Conservation (phyloP, 2,888 invertebrate genomes). For the Caenorhabditis drosophilae region DNA sequence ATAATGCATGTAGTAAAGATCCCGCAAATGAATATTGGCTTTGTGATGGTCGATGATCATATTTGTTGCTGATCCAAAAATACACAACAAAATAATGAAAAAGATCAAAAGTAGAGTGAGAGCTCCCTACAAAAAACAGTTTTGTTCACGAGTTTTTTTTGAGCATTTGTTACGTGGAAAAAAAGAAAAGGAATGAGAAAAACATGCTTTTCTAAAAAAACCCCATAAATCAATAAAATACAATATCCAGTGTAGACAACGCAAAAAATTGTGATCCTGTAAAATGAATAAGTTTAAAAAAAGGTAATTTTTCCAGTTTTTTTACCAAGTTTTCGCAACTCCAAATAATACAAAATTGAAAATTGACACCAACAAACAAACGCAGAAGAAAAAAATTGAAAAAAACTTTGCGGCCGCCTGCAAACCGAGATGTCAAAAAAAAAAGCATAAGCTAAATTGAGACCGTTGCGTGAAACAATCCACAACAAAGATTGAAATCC, state of each 20-base stretch:
- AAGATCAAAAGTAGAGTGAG: conserved; percentile 14
- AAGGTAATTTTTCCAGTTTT: neutral
- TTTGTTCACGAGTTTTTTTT: neutral
- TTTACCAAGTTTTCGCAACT: conserved; percentile 19
- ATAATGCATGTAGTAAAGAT: conserved; percentile 30
- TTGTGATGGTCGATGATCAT: conserved; percentile 24
- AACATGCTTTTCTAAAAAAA: conserved; percentile 29
- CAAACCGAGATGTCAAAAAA: neutral
- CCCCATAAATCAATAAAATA: conserved; percentile 21
- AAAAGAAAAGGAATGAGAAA: conserved; percentile 36
- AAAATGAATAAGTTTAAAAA: too few species aligned
- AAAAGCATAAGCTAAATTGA: neutral
- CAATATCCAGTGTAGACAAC: conserved; percentile 34
- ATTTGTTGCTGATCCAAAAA: conserved; percentile 32
- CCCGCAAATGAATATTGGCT: conserved; percentile 17
- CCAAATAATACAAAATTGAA: conserved; percentile 28
- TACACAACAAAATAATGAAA: conserved; percentile 11
- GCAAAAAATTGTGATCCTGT: conserved; percentile 32
- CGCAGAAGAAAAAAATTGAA: conserved; percentile 21
- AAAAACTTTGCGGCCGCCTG: conserved; percentile 40
- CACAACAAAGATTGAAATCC: conserved; percentile 35
- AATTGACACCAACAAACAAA: conserved; percentile 25
- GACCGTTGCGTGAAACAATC: conserved; percentile 33
- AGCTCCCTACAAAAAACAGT: conserved; percentile 20
- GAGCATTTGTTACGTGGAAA: conserved; percentile 26